Conservation (phyloP, 2,797 vertebrate genomes). For the Botia almorhae region DNA sequence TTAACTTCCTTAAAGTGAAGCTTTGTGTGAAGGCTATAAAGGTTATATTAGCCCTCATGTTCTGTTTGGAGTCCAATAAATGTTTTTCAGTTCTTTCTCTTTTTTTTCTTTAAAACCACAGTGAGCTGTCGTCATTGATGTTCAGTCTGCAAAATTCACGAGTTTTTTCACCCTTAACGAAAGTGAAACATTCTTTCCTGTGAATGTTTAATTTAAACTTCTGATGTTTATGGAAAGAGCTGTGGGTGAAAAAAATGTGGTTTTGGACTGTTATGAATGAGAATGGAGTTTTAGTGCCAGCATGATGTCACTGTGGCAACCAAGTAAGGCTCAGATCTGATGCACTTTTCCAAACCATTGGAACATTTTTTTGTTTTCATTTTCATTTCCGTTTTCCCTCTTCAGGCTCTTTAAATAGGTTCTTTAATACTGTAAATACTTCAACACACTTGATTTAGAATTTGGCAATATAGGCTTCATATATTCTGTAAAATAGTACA, state of each 20-base stretch:
- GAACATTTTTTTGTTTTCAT: background rate
- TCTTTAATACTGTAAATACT: slow-evolving; percentile 49
- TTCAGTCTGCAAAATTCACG: background rate
- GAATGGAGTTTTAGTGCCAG: slow-evolving; percentile 26
- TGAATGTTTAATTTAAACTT: slow-evolving; percentile 2
- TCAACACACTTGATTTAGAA: slow-evolving; percentile 56
- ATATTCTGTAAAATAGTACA: slow-evolving; percentile 59
- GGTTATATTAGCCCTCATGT: no score
- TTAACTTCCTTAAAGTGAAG: no score
- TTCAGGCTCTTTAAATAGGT: slow-evolving; percentile 43
- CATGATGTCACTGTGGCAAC: slow-evolving; percentile 28
- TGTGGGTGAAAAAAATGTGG: background rate
- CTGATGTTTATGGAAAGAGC: slow-evolving; percentile 24
- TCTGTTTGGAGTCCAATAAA: no score
- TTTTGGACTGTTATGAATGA: slow-evolving; percentile 9
- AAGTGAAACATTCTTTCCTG: slow-evolving; percentile 4
- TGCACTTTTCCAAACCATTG: slow-evolving; percentile 37
- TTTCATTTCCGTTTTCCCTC: slow-evolving; percentile 24
- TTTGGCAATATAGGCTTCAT: slow-evolving; percentile 57
- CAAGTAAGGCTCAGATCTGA: slow-evolving; percentile 20
- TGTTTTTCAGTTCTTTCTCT: background rate
- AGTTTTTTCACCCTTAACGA: slow-evolving; percentile 17
- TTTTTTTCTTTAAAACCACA: background rate
- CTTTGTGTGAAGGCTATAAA: no score
- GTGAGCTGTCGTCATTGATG: slow-evolving; percentile 14